Base-by-base conservation (phyloP, 2,888 invertebrate species). In the Osmoderma eremita region DNA sequence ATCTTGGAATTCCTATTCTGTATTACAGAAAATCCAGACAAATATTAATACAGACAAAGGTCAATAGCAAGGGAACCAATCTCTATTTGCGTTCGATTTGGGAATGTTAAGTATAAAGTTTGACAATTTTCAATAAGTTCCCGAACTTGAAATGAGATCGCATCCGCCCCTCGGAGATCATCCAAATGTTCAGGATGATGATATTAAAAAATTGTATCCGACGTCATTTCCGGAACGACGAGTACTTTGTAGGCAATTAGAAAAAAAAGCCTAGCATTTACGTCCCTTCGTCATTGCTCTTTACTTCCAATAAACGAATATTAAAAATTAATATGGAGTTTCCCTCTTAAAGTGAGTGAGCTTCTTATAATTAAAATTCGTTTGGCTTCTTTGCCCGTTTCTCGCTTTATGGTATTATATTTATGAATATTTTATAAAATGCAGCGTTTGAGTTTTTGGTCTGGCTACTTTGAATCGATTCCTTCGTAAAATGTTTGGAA, bases 311-410 rank as follows among this genome's bases (percentile, higher is more conserved):
- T 50, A 50, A 51, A 30, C 38, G 53, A 51, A 63, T 49, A 63
- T 63, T 63, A 42, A 63, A 63, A 63, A 63, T 51, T 51, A 51
- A 42, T 63, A 63, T n/a, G n/a, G 51, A 39, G 39, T 20, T 50
- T 63, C 13, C 63, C 17, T 50, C 22, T 38, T 51, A 42, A 41
- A 51, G 41, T 22, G 41, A 39, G 51, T 20, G 51, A 63, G 51
- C 51, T 53, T 24, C 51, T 18, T 42, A 22, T 51, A 63, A 51
- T 51, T 63, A 63, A 63, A 62, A 62, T 48, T 42, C 61, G 48
- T 62, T 48, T 20, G 18, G 1, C n/a, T 17, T 15, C 30, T 48
- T 20, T 13, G 13, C 5, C 2, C 45, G 30, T 20, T 48, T 61
- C 48, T 24, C 1, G 45, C 36, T 62, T 62, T 48, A 62, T 18